Base-by-base conservation (phyloP, 2,888 invertebrate species). In the Troides aeacus region DNA sequence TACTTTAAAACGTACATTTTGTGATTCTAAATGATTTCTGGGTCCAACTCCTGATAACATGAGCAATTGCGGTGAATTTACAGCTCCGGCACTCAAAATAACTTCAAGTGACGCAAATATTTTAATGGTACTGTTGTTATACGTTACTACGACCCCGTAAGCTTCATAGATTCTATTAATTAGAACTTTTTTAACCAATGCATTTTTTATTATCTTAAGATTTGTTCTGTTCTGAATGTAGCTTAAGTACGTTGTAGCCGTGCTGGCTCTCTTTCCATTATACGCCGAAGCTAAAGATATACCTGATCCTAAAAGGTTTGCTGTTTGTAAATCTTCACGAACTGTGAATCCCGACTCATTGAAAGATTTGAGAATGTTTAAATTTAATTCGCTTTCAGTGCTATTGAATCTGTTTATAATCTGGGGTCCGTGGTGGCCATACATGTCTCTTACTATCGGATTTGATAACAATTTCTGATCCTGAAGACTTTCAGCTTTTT, bases 11-110 rank as follows among this genome's bases (percentile, higher is more conserved):
- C 76, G 15, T 61, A 93, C 90, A 15, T 86, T 84, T 12, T 87
- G 82, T 1, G 84, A 76, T 17, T 72, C 58, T 0, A 93, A 77
- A 62, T 93, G 84, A 1, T 83, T 70, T 71, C 77, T 81, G 62
- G 92, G 89, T 0, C 94, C 94, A 5, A 94, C 79, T 23, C 94
- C 94, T 3, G 94, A 94, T 0, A 93, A 74, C 86, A 93, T 87
- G 2, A 94, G 76, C 12, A 94, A 74, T 65, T 93, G 91, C 0
- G 93, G 93, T 0, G 93, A 88, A 71, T 93, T 92, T 6, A 93
- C 81, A 2, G 88, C 64, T 7, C 93, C 93, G 2, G 89, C 91
- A 17, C 92, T 89, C 42, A 93, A 53, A 64, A 94, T 90, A 0
- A 94, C 82, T 75, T 94, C 93, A 64, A 85, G 86, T 23, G 69